Evolutionary conservation across 2,113 vertebrate species (phyloP).

Genomic region (Proterorhinus semilunaris): DNA sequence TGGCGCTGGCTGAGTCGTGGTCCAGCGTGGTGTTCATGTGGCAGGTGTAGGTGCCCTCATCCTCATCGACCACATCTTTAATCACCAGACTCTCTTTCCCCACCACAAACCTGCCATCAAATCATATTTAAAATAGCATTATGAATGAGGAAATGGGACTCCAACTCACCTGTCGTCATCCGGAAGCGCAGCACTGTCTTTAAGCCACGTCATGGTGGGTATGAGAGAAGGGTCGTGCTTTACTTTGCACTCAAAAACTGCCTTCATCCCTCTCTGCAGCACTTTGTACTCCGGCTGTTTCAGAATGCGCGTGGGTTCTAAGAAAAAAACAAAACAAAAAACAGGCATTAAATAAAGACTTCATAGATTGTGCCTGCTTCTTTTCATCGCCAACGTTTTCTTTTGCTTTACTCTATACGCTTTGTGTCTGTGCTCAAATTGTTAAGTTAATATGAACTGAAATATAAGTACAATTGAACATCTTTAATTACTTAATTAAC

Average conservation of each 20-base stretch:
- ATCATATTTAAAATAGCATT: not conserved
- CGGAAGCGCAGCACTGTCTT: constrained; percentile 83
- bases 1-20: constrained; percentile 88
- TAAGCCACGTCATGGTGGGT: constrained; percentile 86
- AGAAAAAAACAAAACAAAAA: not conserved
- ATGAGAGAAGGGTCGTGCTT: constrained; percentile 87
- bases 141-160: not conserved
- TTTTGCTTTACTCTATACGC: too few species aligned
- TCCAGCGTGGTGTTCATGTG: constrained; percentile 91
- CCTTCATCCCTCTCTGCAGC: constrained; percentile 82
- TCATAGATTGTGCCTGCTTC: not conserved
- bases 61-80: constrained; percentile 80
- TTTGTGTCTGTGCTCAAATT: too few species aligned
- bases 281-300: constrained; percentile 89
- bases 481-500: too few species aligned
- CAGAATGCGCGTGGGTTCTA: constrained; percentile 93
- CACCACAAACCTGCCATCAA: constrained; percentile 80
- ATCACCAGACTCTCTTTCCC: constrained; percentile 85
- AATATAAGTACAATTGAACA: too few species aligned
- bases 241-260: constrained; percentile 89
- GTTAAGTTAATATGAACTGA: too few species aligned
- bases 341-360: not conserved
- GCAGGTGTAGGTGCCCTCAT: constrained; percentile 91
- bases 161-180: constrained; percentile 80
- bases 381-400: not conserved